Base-by-base conservation (phyloP, 2,888 invertebrate genomes). In the Pterobdella sp. region DNA sequence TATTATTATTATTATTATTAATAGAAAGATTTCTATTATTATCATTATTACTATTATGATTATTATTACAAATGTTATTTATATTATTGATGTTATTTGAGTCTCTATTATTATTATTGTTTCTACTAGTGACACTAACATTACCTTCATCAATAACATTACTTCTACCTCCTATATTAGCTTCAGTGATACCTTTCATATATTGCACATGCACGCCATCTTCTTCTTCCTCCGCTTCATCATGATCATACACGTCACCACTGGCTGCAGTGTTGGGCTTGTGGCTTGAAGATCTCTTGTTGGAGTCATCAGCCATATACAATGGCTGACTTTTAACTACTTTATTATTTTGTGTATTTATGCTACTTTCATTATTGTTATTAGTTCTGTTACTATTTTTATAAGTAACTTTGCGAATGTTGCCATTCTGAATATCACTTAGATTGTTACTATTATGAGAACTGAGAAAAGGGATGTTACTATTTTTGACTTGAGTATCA, bases 1-100 rank as follows among this genome's bases (percentile, higher is more conserved):
- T 56, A 56, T 56, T 22, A 56, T 22, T 14, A 56, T 56, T 56
- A 56, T 56, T 56, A 56, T 56, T 22, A 56, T 56, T 56, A 56
- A 14, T 14, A 18, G 7, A 69, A 69, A 1, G 7, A 49, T n/a
- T 31, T 26, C 4, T 56, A 70, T 10, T 70, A 31, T 3, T 29
- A 35, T 4, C 10, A 70, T 52, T 4, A 56, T 14, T 56, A 29
- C 7, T 32, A 71, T 60, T 7, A 29, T 31, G 10, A 29, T 1
- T 68, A 68, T 4, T 68, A 68, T 35, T 29, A 68, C 2, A 26
- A 68, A 7, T 68, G 26, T 7, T 56, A 56, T 7, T 56, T 26
- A 3, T 56, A 56, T 7, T 56, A 56, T 7, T 56, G 26, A 3
- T 56, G 26, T 7, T 56, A 56, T 42, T 42, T 14, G 7, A 42